Evolutionary conservation across 2,888 invertebrate species (phyloP).

Genomic region (Pachycephus smyrnensis): DNA sequence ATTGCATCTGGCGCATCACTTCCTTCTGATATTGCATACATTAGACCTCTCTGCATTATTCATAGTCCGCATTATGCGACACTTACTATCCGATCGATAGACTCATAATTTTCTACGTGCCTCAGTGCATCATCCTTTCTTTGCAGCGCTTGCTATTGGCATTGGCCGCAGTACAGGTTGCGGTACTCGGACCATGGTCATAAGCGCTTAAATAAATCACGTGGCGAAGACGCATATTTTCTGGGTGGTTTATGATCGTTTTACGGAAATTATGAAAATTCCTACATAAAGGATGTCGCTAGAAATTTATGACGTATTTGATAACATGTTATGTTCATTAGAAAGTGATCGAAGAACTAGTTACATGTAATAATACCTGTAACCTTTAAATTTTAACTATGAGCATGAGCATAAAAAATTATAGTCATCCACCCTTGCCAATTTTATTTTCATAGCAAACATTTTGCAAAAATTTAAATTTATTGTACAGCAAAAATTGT

Average conservation of each 20-base stretch:
- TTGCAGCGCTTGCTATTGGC: background rate
- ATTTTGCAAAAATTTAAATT: background rate
- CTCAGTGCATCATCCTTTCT: background rate
- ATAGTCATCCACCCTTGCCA: background rate
- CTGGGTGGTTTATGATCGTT: background rate
- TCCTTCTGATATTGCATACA: background rate
- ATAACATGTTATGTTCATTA: background rate
- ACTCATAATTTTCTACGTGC: background rate
- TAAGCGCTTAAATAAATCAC: background rate
- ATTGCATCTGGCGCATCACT: background rate
- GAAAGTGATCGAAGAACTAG: background rate
- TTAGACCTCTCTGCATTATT: background rate
- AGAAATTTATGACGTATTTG: background rate
- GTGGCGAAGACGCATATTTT: background rate
- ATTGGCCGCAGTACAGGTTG: background rate
- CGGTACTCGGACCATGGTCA: background rate
- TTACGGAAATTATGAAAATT: background rate
- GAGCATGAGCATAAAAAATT: background rate
- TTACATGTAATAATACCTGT: background rate
- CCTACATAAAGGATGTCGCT: too few relatives aligned
- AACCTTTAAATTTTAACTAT: background rate
- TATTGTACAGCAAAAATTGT: background rate
- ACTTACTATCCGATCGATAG: background rate
- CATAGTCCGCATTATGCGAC: background rate
- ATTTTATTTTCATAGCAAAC: background rate